Percentiles rank a stretch among this genome's conserved stretches.
phyloP scores from a whole-genome alignment of 2,113 vertebrate genomes.

The Pontoporia blainvillei region DNA sequence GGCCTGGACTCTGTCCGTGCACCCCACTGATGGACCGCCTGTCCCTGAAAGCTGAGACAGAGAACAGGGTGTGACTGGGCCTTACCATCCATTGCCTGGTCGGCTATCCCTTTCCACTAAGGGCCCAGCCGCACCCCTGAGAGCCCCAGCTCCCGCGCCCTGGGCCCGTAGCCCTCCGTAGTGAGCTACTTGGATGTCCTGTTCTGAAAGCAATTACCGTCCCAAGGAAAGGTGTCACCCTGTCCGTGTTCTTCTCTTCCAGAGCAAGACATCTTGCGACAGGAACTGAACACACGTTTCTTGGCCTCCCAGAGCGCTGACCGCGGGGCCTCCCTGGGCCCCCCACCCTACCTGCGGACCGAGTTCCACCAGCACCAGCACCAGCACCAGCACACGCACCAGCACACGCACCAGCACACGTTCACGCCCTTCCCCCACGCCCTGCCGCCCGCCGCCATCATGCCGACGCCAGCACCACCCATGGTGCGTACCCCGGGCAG shows the following conservation, averaged over 20 bases:
- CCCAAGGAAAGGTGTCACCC: rapidly evolving
- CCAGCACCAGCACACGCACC: constrained; percentile 96
- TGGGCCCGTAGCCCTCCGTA: rapidly evolving
- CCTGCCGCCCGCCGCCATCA: constrained; percentile 92
- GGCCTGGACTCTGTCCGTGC: neutral
- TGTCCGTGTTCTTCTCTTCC: constrained; percentile 62
- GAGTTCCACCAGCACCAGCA: constrained; percentile 99
- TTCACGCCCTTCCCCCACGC: constrained; percentile 98
- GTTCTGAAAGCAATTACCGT: neutral
- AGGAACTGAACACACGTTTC: constrained; percentile 98
- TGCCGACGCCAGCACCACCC: constrained; percentile 98
- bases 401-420: constrained; percentile 99
- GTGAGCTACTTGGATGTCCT: neutral
- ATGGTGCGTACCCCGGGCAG: constrained; percentile 99
- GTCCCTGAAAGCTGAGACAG: neutral
- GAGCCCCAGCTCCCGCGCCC: neutral
- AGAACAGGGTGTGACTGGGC: neutral
- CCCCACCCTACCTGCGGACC: constrained; percentile 96
- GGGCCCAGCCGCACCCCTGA: neutral
- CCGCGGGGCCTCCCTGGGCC: constrained; percentile 95
- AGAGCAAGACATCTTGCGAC: constrained; percentile 98
- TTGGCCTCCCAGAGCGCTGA: constrained; percentile 97
- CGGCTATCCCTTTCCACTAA: neutral
- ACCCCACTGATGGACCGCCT: neutral
- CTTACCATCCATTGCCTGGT: rapidly evolving